phyloP scores from a whole-genome alignment of 2,113 vertebrate genomes.

The Protomyctophum bolini region DNA sequence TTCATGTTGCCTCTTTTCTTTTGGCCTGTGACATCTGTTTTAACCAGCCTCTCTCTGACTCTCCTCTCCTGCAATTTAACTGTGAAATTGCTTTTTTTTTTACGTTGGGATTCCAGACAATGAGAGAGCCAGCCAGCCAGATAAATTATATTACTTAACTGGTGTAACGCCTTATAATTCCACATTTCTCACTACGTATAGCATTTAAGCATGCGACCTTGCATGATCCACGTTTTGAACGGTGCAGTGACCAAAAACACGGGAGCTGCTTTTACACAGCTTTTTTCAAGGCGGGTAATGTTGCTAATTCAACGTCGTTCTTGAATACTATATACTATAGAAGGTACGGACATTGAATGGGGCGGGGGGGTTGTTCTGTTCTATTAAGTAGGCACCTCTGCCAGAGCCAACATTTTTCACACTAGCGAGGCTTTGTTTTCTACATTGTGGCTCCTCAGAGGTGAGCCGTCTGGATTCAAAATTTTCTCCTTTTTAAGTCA shows the following conservation, averaged over 20 bases:
- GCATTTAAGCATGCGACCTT: neutral
- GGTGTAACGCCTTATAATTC: conserved; percentile 7
- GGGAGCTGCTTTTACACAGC: too few relatives aligned
- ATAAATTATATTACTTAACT: neutral
- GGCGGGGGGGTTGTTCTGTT: too few relatives aligned
- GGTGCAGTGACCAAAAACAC: too few relatives aligned
- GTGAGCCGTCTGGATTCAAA: too few relatives aligned
- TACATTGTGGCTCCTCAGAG: neutral
- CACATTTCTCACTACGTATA: conserved; percentile 8
- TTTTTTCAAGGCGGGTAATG: too few relatives aligned
- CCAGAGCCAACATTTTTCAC: conserved; percentile 18
- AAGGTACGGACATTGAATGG: too few relatives aligned
- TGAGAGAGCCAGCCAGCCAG: conserved; percentile 6
- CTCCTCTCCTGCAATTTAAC: conserved; percentile 15
- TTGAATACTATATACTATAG: too few relatives aligned
- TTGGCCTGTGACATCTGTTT: conserved; percentile 22
- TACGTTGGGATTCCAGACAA: conserved; percentile 21
- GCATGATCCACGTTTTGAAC: neutral
- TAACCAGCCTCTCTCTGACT: neutral
- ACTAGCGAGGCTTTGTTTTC: conserved; percentile 32
- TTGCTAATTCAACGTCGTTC: too few relatives aligned
- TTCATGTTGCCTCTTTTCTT: neutral
- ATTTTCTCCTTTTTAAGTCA: too few relatives aligned
- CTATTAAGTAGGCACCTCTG: neutral
- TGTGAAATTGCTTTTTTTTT: conserved; percentile 21